Evolutionary conservation across 2,888 invertebrate genomes (phyloP).

Genomic region (Selenia dentaria): DNA sequence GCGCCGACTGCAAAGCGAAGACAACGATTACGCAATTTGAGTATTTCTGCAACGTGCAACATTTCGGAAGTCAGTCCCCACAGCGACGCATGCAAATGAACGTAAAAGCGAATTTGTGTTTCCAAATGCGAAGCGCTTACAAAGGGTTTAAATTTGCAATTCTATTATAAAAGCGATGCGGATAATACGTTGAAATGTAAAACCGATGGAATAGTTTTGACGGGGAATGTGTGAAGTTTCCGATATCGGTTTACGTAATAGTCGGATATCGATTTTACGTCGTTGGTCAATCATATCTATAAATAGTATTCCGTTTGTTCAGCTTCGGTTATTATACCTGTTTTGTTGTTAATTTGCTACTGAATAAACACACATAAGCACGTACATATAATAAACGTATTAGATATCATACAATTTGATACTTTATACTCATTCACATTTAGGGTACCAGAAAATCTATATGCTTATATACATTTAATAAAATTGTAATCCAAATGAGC

Average conservation of each 20-base stretch:
- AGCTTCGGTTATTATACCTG: constrained; percentile 3
- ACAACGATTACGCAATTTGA: constrained; percentile 13
- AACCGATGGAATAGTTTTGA: constrained; percentile 64
- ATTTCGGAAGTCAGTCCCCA: constrained; percentile 64
- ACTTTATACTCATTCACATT: too few species aligned
- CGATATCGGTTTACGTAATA: constrained; percentile 5
- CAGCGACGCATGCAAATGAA: constrained; percentile 65
- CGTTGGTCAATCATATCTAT: constrained; percentile 6
- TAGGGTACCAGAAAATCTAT: too few species aligned
- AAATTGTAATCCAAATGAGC: too few species aligned
- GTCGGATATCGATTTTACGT: constrained; percentile 13
- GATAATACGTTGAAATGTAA: constrained; percentile 74
- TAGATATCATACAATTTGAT: too few species aligned
- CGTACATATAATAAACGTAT: too few species aligned
- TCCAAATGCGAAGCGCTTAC: constrained; percentile 78
- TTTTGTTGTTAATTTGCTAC: too few species aligned
- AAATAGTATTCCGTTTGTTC: neutral
- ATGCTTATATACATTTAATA: too few species aligned
- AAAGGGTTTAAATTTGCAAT: constrained; percentile 83
- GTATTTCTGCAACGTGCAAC: constrained; percentile 38
- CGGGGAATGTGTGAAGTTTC: constrained; percentile 38
- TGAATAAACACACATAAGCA: too few species aligned
- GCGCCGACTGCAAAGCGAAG: constrained; percentile 6
- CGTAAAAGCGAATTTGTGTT: constrained; percentile 83
- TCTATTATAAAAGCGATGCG: constrained; percentile 77